phyloP scores from a whole-genome alignment of 1,140 invertebrate genomes.

The Medauroidea extradentata region DNA sequence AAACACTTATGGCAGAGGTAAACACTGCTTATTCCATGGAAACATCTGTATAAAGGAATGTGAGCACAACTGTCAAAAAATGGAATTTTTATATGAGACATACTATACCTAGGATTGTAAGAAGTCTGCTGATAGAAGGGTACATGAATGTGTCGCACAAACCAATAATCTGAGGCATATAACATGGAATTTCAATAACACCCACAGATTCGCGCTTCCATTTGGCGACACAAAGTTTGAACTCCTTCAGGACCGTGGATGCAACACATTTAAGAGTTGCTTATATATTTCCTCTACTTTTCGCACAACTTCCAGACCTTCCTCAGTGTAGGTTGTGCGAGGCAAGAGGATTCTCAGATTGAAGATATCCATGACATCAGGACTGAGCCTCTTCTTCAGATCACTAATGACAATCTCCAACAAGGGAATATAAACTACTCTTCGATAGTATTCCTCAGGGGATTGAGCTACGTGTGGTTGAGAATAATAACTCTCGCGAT shows the following conservation, averaged over 20 bases:
- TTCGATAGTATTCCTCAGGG: conserved; percentile 21
- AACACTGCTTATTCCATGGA: too few relatives aligned
- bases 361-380: conserved; percentile 16
- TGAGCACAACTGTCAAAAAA: too few relatives aligned
- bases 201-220: too few relatives aligned
- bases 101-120: conserved; percentile 26
- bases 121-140: conserved; percentile 18
- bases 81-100: too few relatives aligned
- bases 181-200: neutral
- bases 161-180: conserved; percentile 2
- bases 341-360: conserved; percentile 13
- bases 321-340: conserved; percentile 2
- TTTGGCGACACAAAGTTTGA: conserved; percentile 24
- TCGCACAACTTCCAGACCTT: conserved; percentile 8
- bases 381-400: conserved; percentile 19
- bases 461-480: conserved; percentile 4
- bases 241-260: conserved; percentile 8
- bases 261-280: conserved; percentile 12
- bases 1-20: too few relatives aligned
- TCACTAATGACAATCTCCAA: conserved; percentile 21
- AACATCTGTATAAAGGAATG: too few relatives aligned
- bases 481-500: conserved; percentile 14
- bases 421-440: conserved; percentile 21
- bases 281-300: conserved; percentile 12
- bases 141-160: conserved; percentile 19